phyloP scores from a whole-genome alignment of 2,888 invertebrate species.

The Acanthopleura granulata region DNA sequence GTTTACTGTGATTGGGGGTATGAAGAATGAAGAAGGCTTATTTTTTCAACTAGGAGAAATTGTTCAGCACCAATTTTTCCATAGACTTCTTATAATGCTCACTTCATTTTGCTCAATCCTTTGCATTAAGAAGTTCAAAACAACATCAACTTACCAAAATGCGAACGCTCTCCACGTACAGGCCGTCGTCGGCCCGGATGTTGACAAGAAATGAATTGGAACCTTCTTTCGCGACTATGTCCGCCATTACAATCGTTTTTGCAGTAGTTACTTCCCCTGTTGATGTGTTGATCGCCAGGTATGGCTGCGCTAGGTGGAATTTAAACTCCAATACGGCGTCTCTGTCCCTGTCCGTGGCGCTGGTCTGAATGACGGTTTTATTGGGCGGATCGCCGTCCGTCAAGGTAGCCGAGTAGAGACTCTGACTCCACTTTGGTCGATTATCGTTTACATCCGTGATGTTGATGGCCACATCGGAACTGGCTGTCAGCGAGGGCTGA shows the following conservation, averaged over 20 bases:
- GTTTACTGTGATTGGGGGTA: too few relatives aligned
- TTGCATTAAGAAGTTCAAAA: too few relatives aligned
- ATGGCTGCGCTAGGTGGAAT: not conserved
- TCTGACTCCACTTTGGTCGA: not conserved
- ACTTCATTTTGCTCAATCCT: too few relatives aligned
- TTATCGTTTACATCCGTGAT: not conserved
- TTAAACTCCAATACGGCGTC: not conserved
- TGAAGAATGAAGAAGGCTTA: too few relatives aligned
- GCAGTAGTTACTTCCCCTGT: not conserved
- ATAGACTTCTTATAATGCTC: too few relatives aligned
- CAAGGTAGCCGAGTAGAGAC: not conserved
- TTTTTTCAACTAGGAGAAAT: too few relatives aligned
- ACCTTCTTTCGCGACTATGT: not conserved
- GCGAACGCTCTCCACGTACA: not conserved
- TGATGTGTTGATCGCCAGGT: not conserved
- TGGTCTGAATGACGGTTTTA: not conserved
- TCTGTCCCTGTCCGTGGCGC: not conserved
- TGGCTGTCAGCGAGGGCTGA: not conserved
- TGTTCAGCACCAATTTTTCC: too few relatives aligned
- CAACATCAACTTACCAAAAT: not conserved
- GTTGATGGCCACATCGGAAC: not conserved
- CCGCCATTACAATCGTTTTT: not conserved
- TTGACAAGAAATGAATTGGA: not conserved
- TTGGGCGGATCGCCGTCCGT: not conserved
- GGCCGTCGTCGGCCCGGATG: not conserved